phyloP scores from a whole-genome alignment of 2,797 vertebrate species.

The Microchirus variegatus region DNA sequence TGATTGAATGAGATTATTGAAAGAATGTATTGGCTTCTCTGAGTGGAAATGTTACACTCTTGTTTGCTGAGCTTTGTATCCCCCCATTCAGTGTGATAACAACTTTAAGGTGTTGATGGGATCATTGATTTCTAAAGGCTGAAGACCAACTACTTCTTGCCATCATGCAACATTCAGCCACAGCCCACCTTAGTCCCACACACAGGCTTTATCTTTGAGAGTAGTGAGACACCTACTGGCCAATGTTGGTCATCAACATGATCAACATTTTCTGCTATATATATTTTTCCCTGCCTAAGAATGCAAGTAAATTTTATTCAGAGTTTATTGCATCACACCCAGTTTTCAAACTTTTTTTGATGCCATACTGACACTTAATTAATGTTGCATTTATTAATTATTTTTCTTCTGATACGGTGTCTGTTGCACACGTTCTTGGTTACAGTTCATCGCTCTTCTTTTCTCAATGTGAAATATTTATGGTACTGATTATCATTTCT shows the following conservation, averaged over 20 bases:
- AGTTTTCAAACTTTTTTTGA: too few species aligned
- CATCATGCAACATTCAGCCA: conserved; percentile 42
- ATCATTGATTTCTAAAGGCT: neutral
- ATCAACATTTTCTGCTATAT: too few species aligned
- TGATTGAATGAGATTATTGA: conserved; percentile 10
- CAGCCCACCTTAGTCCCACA: neutral
- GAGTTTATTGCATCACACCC: too few species aligned
- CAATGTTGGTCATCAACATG: neutral
- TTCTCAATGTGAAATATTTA: too few species aligned
- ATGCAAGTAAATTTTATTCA: too few species aligned
- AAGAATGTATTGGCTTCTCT: conserved; percentile 15
- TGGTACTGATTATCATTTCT: too few species aligned
- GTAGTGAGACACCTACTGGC: conserved; percentile 71
- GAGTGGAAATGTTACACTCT: conserved; percentile 27
- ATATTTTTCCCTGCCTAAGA: too few species aligned
- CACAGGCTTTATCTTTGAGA: conserved; percentile 12
- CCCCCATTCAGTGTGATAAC: neutral
- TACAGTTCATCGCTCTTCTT: too few species aligned
- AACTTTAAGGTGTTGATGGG: conserved; percentile 26
- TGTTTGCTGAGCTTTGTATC: conserved; percentile 47
- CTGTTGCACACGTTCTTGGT: too few species aligned
- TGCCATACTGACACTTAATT: too few species aligned
- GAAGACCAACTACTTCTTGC: conserved; percentile 31
- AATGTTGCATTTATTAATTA: too few species aligned
- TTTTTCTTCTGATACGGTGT: too few species aligned